These are phyloP conservation scores for Chalcis sispes DNA, from an alignment of 2,888 invertebrate species.

Conservation along the genomic window DNA sequence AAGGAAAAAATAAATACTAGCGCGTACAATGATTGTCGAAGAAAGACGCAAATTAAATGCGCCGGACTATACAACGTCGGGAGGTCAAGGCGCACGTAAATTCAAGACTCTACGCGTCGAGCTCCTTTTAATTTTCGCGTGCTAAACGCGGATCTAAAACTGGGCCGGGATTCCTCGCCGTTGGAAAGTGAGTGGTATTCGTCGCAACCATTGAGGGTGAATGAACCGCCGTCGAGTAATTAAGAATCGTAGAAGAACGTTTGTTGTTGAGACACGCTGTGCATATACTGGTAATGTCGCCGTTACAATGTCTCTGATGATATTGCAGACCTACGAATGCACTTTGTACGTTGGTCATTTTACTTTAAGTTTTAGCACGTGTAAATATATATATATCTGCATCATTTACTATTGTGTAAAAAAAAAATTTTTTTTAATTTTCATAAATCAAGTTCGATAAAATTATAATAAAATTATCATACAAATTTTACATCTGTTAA, in stretches of 20 bases:
- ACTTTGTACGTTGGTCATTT: too few species aligned
- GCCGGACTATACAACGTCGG: slow-evolving; percentile 8
- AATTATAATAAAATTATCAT: too few species aligned
- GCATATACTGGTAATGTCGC: too few species aligned
- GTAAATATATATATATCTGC: too few species aligned
- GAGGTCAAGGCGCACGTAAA: slow-evolving; percentile 43
- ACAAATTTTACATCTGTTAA: too few species aligned
- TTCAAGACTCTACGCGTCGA: neutral
- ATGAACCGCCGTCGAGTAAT: slow-evolving; percentile 34
- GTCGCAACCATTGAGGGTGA: slow-evolving; percentile 16
- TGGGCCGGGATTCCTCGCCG: too few species aligned
- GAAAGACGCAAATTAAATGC: slow-evolving; percentile 48
- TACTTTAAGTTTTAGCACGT: too few species aligned
- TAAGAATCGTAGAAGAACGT: neutral
- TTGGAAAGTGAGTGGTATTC: neutral
- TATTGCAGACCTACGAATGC: too few species aligned
- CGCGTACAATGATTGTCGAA: neutral
- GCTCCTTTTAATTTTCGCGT: neutral
- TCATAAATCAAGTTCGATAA: too few species aligned
- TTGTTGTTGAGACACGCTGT: neutral
- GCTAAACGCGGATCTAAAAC: neutral
- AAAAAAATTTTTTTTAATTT: too few species aligned
- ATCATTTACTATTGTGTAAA: too few species aligned
- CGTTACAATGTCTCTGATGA: too few species aligned
- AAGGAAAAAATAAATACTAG: neutral